Conservation (phyloP, 2,888 invertebrate species). For the Choreutis nemorana region DNA sequence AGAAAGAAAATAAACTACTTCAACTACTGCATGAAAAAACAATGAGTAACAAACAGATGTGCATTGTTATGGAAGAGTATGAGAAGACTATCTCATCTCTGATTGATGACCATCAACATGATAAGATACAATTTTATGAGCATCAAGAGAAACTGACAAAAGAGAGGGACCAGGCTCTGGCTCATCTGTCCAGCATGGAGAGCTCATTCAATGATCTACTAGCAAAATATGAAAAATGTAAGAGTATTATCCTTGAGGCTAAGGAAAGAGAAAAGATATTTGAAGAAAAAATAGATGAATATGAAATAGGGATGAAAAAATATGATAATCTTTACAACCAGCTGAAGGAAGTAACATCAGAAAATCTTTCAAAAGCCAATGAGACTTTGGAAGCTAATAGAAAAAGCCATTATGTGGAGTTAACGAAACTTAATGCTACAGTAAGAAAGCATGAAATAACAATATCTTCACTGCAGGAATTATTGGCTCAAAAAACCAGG, state of each 20-base stretch:
- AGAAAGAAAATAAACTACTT: conserved; percentile 33
- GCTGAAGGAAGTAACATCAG: conserved; percentile 85
- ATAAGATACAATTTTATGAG: conserved; percentile 59
- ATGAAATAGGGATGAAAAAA: conserved; percentile 72
- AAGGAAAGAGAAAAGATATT: conserved; percentile 72
- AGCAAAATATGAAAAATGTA: conserved; percentile 71
- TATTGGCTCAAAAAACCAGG: conserved; percentile 84
- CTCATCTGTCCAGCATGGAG: conserved; percentile 68
- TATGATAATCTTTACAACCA: conserved; percentile 84
- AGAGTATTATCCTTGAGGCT: conserved; percentile 55
- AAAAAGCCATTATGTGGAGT: conserved; percentile 78
- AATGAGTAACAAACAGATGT: conserved; percentile 57
- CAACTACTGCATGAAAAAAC: conserved; percentile 43
- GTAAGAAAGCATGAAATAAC: conserved; percentile 89
- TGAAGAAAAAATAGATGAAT: conserved; percentile 71
- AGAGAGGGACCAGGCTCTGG: conserved; percentile 67
- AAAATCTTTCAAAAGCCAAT: conserved; percentile 77
- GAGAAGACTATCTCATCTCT: conserved; percentile 80
- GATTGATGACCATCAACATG: conserved; percentile 75
- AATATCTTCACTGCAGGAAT: conserved; percentile 80
- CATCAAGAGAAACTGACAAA: conserved; percentile 49
- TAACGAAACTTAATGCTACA: conserved; percentile 83
- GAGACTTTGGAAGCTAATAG: conserved; percentile 79
- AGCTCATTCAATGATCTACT: conserved; percentile 70
- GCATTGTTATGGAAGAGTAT: conserved; percentile 79